Base-by-base conservation (phyloP, 2,888 invertebrate genomes). In the Sialis fuliginosa region DNA sequence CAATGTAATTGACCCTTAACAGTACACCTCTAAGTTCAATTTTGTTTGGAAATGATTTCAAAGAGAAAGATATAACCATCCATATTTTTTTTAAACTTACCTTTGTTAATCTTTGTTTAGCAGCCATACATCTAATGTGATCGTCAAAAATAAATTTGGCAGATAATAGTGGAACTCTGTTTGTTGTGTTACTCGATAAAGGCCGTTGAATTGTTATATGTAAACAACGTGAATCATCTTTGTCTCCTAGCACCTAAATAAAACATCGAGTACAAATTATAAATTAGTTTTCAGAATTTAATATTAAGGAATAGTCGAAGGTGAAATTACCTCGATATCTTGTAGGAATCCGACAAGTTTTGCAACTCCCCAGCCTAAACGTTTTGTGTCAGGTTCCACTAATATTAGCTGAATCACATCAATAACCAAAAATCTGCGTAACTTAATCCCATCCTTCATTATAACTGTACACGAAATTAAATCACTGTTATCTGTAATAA, bases 91-190 rank as follows among this genome's bases (percentile, higher is more conserved):
- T n/a, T n/a, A 33, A 44, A 34, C 4, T 50, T 61, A 84, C 86
- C 85, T 88, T 81, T 1, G 79, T 79, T 6, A 81, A 65, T 39
- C 81, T 64, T 64, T 97, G 97, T 60, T 96, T 97, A 30, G 97
- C 97, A 12, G 97, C 96, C 95, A 97, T 95, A 60, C 96, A 97
- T 33, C 97, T 75, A 54, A 98, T 98, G 62, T 97, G 96, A 69
- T 98, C 98, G 61, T 98, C 97, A 62, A 98, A 98, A 50, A 96
- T 78, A 65, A 98, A 96, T 65, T 87, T 91, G 7, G 92, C 89
- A 4, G 86, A 78, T 6, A 93, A 66, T n/a, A 91, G 64, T 1
- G 90, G 85, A 0, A 84, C 77, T 43, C 84, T 71, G 47, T 82
- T 81, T 30, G 79, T 68, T 0, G 79, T 74, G 35, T 62, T 60